These are phyloP conservation scores for Sus scrofa DNA, from an alignment of 2,113 vertebrate genomes.

Conservation along the genomic window T2T-Sscrofa CM000817.6:87021501-87022000, in stretches of 20 bases:
- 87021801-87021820: neutral
- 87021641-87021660: slow-evolving; percentile 22
- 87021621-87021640: neutral
- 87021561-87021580: neutral
- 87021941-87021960: neutral
- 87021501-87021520: neutral
- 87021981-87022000: neutral
- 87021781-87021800: neutral
- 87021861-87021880: neutral
- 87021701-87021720: neutral
- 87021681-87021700: neutral
- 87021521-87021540: neutral
- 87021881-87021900: neutral
- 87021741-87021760: neutral
- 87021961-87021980: neutral
- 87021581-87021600: neutral
- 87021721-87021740: neutral
- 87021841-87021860: neutral
- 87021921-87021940: neutral
- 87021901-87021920: neutral
- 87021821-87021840: neutral
- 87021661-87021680: neutral
- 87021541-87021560: slow-evolving; percentile 27
- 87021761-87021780: neutral
- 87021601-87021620: neutral